Evolutionary conservation across 1,140 invertebrate genomes (phyloP).

Genomic region (Drosophila kurseongensis): DNA sequence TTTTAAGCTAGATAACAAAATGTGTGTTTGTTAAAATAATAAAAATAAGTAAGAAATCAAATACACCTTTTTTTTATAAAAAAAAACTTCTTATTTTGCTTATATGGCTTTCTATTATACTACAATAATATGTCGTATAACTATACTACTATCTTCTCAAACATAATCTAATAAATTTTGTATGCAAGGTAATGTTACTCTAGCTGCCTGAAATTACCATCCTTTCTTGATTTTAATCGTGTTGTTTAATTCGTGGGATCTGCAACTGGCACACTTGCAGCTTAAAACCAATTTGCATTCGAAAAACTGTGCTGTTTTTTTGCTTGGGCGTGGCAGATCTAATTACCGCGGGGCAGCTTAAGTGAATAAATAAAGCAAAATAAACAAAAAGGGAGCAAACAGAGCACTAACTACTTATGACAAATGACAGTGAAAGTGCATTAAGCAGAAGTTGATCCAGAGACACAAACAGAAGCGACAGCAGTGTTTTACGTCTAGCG

Average conservation of each 20-base stretch:
- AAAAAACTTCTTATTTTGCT: too few species aligned
- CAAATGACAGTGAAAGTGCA: conserved; percentile 76
- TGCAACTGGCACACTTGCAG: conserved; percentile 47
- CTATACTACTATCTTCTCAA: too few species aligned
- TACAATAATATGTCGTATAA: too few species aligned
- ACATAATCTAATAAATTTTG: too few species aligned
- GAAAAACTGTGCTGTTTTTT: conserved; percentile 18
- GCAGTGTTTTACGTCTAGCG: conserved; percentile 27
- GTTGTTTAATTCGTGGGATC: conserved; percentile 15
- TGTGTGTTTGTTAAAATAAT: too few species aligned
- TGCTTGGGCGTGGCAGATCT: conserved; percentile 55
- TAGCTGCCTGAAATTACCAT: background rate
- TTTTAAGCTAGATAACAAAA: too few species aligned
- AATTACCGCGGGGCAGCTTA: conserved; percentile 63
- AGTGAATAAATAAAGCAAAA: conserved; percentile 59
- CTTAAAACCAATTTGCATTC: conserved; percentile 49
- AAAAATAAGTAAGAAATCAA: too few species aligned
- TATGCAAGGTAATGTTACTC: too few species aligned
- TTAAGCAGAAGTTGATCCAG: conserved; percentile 53
- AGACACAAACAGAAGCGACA: conserved; percentile 40
- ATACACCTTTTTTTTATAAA: too few species aligned
- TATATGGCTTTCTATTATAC: too few species aligned
- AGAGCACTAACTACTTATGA: conserved; percentile 71
- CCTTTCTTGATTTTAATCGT: background rate
- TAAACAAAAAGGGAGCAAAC: conserved; percentile 41